Conservation (phyloP, 2,797 vertebrate species). For the Neomorphus geoffroyi region DNA sequence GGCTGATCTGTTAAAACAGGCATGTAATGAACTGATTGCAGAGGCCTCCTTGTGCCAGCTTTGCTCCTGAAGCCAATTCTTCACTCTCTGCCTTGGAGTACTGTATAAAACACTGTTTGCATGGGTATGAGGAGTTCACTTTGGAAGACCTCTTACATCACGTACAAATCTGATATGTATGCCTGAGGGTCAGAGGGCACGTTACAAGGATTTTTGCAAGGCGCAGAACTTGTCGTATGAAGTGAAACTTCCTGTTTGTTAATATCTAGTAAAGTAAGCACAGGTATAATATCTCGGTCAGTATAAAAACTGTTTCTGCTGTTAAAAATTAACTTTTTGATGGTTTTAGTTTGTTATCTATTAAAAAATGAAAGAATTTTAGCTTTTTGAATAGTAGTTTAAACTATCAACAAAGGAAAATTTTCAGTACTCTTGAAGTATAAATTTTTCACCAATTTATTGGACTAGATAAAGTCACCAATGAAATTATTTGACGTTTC, state of each 20-base stretch:
- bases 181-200: neutral
- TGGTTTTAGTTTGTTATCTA: neutral
- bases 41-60: neutral
- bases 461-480: neutral
- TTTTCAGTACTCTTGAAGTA: neutral
- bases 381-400: neutral
- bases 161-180: neutral
- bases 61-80: neutral
- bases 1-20: conserved; percentile 34
- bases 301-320: neutral
- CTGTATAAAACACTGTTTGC: neutral
- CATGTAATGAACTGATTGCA: conserved; percentile 6
- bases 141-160: neutral
- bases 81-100: neutral
- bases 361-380: neutral
- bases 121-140: neutral
- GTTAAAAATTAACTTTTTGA: neutral
- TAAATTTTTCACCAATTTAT: neutral
- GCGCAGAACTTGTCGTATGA: neutral
- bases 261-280: neutral
- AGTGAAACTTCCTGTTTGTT: conserved; percentile 2
- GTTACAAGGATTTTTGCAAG: conserved; percentile 39
- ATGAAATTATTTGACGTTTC: neutral
- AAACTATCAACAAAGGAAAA: neutral
- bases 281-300: neutral